Evolutionary conservation across 2,113 vertebrate genomes (phyloP).

Genomic region (Calidris pugnax): DNA sequence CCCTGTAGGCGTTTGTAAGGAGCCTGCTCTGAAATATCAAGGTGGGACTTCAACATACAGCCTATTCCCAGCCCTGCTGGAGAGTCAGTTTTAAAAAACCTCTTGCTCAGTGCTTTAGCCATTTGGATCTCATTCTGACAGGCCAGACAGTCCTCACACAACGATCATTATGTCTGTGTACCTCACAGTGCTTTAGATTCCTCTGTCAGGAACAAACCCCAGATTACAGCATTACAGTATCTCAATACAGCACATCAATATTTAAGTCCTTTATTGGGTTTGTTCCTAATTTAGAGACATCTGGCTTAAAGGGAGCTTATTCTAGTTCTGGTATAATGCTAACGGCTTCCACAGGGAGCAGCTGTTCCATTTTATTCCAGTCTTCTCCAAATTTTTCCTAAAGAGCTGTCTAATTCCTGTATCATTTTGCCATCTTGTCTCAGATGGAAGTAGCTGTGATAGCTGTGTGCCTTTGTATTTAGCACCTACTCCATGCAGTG

Average conservation of each 20-base stretch:
- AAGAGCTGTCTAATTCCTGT: background rate
- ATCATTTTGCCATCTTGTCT: slow-evolving; percentile 4
- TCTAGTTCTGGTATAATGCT: background rate
- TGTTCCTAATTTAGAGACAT: slow-evolving; percentile 17
- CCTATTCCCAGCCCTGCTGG: background rate
- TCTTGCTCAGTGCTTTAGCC: background rate
- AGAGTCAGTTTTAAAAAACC: background rate
- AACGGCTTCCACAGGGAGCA: background rate
- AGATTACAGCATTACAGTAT: background rate
- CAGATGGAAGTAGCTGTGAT: slow-evolving; percentile 4
- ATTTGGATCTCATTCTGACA: background rate
- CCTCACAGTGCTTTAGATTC: background rate
- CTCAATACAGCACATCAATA: background rate
- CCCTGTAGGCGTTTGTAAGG: background rate
- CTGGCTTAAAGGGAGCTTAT: background rate
- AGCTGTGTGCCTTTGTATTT: background rate
- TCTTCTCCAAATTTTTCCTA: background rate
- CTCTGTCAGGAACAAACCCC: background rate
- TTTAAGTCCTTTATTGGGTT: background rate
- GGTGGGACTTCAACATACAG: background rate
- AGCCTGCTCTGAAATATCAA: background rate
- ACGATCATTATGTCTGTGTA: background rate
- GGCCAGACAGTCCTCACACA: background rate
- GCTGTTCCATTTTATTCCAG: background rate
- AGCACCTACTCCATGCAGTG: slow-evolving; percentile 3